Conservation (phyloP, 2,888 invertebrate genomes). For the Gastracanthus pulcherrimus region DNA sequence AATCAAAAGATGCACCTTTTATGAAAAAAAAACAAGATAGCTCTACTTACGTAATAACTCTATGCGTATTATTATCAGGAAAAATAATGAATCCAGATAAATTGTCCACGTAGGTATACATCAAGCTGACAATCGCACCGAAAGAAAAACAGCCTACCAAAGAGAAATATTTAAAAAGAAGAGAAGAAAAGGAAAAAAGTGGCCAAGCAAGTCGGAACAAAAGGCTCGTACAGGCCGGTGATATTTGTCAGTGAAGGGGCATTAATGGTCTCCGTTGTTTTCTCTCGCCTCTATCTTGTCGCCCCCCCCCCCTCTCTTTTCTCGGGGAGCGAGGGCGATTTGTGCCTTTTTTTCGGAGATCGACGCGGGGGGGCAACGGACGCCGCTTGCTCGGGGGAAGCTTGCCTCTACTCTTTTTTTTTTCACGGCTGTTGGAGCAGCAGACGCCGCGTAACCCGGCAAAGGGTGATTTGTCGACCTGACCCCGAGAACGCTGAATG, state of each 20-base stretch:
- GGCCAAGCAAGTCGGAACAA: constrained; percentile 39
- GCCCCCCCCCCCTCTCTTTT: constrained; percentile 3
- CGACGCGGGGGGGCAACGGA: constrained; percentile 60
- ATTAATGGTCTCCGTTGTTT: constrained; percentile 46
- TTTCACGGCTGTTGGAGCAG: constrained; percentile 68
- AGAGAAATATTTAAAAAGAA: neutral
- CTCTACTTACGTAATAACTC: too few species aligned
- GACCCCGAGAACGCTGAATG: constrained; percentile 73
- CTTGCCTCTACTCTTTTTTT: constrained; percentile 59
- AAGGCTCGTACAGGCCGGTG: constrained; percentile 6
- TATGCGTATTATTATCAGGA: too few species aligned
- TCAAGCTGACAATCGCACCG: too few species aligned
- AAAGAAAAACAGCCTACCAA: too few species aligned
- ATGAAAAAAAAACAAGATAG: too few species aligned
- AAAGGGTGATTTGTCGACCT: constrained; percentile 77
- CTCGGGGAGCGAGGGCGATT: neutral
- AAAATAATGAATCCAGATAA: too few species aligned
- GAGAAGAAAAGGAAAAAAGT: constrained; percentile 15
- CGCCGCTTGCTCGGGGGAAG: neutral
- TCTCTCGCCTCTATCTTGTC: constrained; percentile 47
- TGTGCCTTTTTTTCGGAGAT: constrained; percentile 64
- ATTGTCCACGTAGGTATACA: too few species aligned
- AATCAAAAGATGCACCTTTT: neutral
- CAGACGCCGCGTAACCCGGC: constrained; percentile 61
- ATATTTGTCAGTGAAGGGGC: constrained; percentile 40